Evolutionary conservation across 1,140 invertebrate genomes (phyloP).

Genomic region (Pachyrhynchus sulphureomaculatus): DNA sequence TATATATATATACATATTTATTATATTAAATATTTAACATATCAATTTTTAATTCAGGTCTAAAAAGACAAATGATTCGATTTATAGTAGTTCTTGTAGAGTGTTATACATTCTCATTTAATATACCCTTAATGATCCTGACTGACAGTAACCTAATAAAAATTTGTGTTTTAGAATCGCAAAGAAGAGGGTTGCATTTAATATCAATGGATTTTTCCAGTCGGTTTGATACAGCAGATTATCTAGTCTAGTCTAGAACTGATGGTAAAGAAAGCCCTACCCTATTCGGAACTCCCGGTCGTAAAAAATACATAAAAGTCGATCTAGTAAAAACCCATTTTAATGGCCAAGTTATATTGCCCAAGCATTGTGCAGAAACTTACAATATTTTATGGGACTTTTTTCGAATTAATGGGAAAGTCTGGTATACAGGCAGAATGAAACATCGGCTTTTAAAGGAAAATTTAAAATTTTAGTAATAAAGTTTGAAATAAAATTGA

Average conservation of each 20-base stretch:
- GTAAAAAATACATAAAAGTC: slow-evolving; percentile 44
- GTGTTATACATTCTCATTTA: no score
- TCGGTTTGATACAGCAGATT: slow-evolving; percentile 1
- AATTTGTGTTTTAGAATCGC: no score
- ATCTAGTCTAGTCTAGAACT: slow-evolving; percentile 3
- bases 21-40: no score
- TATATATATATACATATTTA: no score
- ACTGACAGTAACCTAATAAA: no score
- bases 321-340: slow-evolving; percentile 43
- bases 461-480: no score
- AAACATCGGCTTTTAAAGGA: slow-evolving; percentile 9
- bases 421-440: slow-evolving; percentile 15
- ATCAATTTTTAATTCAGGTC: no score
- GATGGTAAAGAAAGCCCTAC: not conserved
- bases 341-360: slow-evolving; percentile 43
- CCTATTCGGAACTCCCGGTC: slow-evolving; percentile 18
- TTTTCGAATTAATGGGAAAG: slow-evolving; percentile 22
- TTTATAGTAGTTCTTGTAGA: no score
- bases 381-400: slow-evolving; percentile 27
- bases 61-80: no score
- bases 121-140: no score
- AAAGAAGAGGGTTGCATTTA: not conserved
- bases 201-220: not conserved
- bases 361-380: slow-evolving; percentile 29
- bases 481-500: not conserved